Evolutionary conservation across 2,888 invertebrate species (phyloP).

Genomic region (Cataglyphis altisquamis): DNA sequence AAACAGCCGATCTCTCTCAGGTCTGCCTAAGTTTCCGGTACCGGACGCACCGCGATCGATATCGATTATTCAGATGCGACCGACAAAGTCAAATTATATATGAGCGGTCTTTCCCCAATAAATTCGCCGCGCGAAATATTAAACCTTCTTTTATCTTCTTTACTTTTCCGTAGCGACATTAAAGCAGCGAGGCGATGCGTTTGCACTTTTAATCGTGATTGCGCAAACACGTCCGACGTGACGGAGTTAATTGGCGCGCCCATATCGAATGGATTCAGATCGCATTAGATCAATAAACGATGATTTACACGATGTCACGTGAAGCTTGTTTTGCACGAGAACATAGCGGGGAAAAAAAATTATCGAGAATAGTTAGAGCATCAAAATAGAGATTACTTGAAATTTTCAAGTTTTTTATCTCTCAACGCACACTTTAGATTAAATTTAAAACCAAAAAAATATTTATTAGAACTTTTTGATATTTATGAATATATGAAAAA

Average conservation of each 20-base stretch:
- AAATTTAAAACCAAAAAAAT: not conserved
- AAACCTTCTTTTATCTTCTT: conserved; percentile 56
- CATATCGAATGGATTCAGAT: conserved; percentile 29
- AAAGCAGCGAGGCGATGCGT: conserved; percentile 38
- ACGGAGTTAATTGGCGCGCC: conserved; percentile 30
- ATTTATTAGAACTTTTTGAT: conserved; percentile 1
- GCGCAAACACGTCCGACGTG: conserved; percentile 38
- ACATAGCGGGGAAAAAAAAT: not conserved
- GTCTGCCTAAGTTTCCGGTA: conserved; percentile 81
- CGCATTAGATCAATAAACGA: not conserved
- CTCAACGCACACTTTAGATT: not conserved
- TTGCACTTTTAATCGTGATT: conserved; percentile 60
- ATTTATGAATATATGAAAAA: not conserved
- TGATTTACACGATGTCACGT: conserved; percentile 19
- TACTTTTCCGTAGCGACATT: conserved; percentile 9
- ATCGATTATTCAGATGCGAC: conserved; percentile 82
- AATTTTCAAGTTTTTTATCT: not conserved
- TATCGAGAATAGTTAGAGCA: not conserved
- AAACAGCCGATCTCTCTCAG: conserved; percentile 78
- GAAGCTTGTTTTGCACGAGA: not conserved
- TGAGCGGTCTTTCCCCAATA: conserved; percentile 75
- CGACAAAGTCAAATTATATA: conserved; percentile 81
- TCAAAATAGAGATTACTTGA: not conserved
- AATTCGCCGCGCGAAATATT: conserved; percentile 73
- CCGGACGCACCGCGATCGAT: conserved; percentile 65